phyloP scores from a whole-genome alignment of 2,797 vertebrate genomes.

The Pseudomugil gertrudae region DNA sequence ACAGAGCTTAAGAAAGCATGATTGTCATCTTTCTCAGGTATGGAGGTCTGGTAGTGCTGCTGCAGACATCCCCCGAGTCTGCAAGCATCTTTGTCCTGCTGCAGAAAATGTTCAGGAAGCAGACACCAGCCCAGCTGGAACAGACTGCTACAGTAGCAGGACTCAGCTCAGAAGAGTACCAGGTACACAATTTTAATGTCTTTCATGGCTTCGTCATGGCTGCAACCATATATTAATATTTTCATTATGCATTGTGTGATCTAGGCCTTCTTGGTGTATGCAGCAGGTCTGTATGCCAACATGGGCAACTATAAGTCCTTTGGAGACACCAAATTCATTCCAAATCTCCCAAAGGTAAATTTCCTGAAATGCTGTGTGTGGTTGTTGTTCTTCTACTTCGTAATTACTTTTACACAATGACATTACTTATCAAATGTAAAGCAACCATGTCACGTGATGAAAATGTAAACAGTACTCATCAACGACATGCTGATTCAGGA shows the following conservation, averaged over 20 bases:
- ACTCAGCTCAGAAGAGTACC: constrained; percentile 88
- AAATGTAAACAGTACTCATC: constrained; percentile 1
- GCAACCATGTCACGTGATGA: neutral
- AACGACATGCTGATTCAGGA: constrained; percentile 77
- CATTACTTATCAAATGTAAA: neutral
- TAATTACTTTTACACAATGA: neutral
- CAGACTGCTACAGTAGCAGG: constrained; percentile 80
- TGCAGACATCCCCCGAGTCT: constrained; percentile 92
- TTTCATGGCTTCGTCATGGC: neutral
- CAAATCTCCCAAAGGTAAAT: constrained; percentile 89
- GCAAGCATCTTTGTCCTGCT: constrained; percentile 88
- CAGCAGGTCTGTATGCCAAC: constrained; percentile 91
- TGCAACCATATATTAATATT: neutral
- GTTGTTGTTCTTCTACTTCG: neutral
- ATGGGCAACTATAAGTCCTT: constrained; percentile 98
- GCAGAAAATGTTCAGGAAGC: constrained; percentile 87
- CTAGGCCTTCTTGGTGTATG: constrained; percentile 91
- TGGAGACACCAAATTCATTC: constrained; percentile 94
- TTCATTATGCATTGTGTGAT: neutral
- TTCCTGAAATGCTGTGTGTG: neutral
- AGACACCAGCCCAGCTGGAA: constrained; percentile 83
- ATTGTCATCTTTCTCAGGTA: constrained; percentile 56
- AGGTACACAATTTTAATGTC: constrained; percentile 73
- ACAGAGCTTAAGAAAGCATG: neutral
- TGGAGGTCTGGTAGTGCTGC: constrained; percentile 88